Percentiles rank a stretch among this genome's conserved stretches.
These are phyloP conservation scores for Thymelicus acteon DNA, from an alignment of 2,888 invertebrate genomes.

Conservation along the genomic window DNA sequence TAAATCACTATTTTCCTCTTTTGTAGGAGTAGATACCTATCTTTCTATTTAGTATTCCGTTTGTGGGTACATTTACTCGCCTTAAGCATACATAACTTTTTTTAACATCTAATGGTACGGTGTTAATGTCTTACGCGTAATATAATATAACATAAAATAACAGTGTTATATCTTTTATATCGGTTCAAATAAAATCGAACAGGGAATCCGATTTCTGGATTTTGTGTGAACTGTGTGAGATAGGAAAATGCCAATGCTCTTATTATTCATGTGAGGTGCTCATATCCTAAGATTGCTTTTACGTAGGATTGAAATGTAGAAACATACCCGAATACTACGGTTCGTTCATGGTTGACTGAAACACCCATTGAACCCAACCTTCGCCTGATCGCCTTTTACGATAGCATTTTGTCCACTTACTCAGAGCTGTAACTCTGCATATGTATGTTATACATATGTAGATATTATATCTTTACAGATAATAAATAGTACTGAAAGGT, in stretches of 20 bases:
- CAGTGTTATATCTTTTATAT: neutral
- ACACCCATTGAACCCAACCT: neutral
- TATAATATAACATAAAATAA: neutral
- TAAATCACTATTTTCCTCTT: no score
- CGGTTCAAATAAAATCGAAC: neutral
- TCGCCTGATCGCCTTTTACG: conserved; percentile 1
- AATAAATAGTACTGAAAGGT: no score
- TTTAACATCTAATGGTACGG: no score
- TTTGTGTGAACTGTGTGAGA: neutral
- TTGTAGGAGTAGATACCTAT: no score
- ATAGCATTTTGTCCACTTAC: neutral
- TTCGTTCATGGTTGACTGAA: neutral
- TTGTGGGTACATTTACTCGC: no score
- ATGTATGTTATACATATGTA: no score
- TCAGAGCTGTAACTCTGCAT: neutral
- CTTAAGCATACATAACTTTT: no score
- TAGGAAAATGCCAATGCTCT: neutral
- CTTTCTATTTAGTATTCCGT: no score
- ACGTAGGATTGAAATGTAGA: neutral
- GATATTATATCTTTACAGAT: no score
- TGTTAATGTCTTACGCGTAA: neutral
- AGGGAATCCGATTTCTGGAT: neutral
- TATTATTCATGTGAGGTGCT: neutral
- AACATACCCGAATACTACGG: neutral
- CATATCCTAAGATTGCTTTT: conserved; percentile 5